Conservation (phyloP, 2,888 invertebrate genomes). For the Osmoderma eremita region DNA sequence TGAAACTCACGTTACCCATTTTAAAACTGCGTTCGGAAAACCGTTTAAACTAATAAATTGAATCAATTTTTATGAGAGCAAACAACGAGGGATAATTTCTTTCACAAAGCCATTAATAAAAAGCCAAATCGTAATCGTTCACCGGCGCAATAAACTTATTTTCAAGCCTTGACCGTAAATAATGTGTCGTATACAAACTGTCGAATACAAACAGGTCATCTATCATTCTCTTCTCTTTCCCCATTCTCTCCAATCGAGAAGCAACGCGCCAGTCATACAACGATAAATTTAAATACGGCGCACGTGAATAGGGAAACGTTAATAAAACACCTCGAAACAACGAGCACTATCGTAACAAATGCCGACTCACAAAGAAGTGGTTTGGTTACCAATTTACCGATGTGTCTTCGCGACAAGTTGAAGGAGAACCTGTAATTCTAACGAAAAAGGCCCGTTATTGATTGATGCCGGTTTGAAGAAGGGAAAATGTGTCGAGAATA, state of each 20-base stretch:
- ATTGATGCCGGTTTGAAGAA: slow-evolving; percentile 3
- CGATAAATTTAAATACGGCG: slow-evolving; percentile 28
- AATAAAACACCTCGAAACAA: slow-evolving; percentile 21
- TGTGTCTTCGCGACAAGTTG: slow-evolving; percentile 13
- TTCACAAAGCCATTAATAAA: neutral
- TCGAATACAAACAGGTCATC: slow-evolving; percentile 21
- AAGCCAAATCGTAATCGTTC: slow-evolving; percentile 15
- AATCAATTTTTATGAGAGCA: no score
- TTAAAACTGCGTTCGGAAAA: no score
- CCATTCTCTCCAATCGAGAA: slow-evolving; percentile 3
- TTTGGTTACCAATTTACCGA: slow-evolving; percentile 23
- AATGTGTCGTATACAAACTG: slow-evolving; percentile 31
- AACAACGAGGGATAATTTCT: no score
- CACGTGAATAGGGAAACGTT: slow-evolving; percentile 31
- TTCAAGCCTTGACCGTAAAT: neutral
- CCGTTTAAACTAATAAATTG: neutral
- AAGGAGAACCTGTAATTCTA: neutral
- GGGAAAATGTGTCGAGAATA: neutral
- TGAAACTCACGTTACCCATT: no score
- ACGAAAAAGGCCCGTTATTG: neutral
- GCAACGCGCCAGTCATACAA: slow-evolving; percentile 20
- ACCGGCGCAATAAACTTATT: slow-evolving; percentile 17
- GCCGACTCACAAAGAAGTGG: slow-evolving; percentile 7
- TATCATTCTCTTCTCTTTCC: slow-evolving; percentile 22
- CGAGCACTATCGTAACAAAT: slow-evolving; percentile 11